A percentile compares a stretch with the other conserved stretches of the same genome.
Evolutionary conservation across 2,888 invertebrate genomes (phyloP).

Genomic region (Unio pictorum): DNA sequence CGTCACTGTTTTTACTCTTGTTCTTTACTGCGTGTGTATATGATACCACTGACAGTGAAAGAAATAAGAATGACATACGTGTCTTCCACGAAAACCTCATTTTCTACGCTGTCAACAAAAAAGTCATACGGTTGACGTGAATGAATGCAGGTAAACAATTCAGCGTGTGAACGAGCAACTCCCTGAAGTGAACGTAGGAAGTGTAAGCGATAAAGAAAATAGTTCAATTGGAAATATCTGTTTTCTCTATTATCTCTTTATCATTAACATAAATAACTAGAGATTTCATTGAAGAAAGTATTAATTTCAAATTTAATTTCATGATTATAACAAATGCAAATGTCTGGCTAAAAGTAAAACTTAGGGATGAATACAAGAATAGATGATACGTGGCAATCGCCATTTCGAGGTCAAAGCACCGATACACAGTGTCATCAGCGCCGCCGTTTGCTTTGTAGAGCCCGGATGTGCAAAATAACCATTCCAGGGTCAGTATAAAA

Average conservation of each 20-base stretch:
- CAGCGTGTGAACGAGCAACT: no score
- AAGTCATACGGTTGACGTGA: constrained; percentile 1
- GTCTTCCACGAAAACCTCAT: not conserved
- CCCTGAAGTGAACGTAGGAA: no score
- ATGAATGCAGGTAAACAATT: constrained; percentile 1
- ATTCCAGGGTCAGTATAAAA: no score
- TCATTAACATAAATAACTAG: no score
- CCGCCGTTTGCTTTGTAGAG: no score
- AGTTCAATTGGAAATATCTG: no score
- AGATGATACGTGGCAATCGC: constrained; percentile 30
- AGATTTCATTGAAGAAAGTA: not conserved
- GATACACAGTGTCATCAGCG: no score
- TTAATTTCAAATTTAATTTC: not conserved
- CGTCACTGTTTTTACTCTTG: constrained; percentile 48
- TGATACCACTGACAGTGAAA: constrained; percentile 4
- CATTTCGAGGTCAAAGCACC: no score
- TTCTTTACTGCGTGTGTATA: constrained; percentile 14
- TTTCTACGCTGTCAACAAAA: constrained; percentile 1
- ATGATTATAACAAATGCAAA: not conserved
- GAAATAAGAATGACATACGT: constrained; percentile 2
- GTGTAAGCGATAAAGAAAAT: no score
- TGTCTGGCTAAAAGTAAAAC: not conserved
- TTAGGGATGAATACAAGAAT: constrained; percentile 12
- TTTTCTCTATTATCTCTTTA: no score
- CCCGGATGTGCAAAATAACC: no score